Conservation (phyloP, 2,113 vertebrate species). For the Coptodon bakossiorum region DNA sequence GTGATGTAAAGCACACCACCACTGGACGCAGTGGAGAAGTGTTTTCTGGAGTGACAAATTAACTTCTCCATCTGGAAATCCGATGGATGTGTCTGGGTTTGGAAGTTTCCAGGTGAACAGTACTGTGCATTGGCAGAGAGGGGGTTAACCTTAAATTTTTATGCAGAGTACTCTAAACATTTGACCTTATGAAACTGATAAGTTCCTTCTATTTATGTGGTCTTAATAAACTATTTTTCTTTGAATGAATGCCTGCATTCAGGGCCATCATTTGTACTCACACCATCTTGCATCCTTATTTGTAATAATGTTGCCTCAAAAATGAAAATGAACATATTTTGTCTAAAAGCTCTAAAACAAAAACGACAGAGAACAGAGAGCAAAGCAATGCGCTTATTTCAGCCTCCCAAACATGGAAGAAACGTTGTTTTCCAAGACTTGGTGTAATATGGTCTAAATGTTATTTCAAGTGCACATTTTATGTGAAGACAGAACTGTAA, state of each 20-base stretch:
- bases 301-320: not conserved
- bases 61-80: not conserved
- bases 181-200: not conserved
- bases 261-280: not conserved
- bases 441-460: not conserved
- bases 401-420: not conserved
- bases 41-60: not conserved
- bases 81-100: not conserved
- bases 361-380: not conserved
- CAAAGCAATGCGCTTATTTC: not conserved
- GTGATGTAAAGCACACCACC: not conserved
- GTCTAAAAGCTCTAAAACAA: not conserved
- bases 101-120: not conserved
- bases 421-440: not conserved
- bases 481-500: not conserved
- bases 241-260: not conserved
- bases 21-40: not conserved
- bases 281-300: not conserved
- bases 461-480: conserved; percentile 1
- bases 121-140: not conserved
- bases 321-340: not conserved
- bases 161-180: not conserved
- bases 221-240: not conserved
- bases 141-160: not conserved
- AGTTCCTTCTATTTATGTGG: not conserved